These are phyloP conservation scores for Pterophyllum scalare DNA, from an alignment of 2,113 vertebrate species.

Conservation along the genomic window DNA sequence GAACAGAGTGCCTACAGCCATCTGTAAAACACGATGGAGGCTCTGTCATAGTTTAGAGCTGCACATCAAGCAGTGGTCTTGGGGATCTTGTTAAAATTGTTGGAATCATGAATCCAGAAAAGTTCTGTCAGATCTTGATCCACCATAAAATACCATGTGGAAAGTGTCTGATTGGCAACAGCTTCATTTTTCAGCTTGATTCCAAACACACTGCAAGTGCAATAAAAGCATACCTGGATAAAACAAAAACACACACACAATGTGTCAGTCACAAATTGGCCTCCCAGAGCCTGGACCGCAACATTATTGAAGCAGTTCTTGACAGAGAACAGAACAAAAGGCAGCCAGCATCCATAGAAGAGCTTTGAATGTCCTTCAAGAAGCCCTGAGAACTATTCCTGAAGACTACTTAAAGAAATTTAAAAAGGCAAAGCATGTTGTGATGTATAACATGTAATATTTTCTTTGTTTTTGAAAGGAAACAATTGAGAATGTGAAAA, in stretches of 20 bases:
- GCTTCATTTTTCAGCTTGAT: not conserved
- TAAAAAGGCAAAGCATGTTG: not conserved
- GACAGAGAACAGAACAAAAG: not conserved
- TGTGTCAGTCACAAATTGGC: not conserved
- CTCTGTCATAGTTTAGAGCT: no score
- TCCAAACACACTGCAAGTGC: not conserved
- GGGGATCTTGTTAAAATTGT: no score
- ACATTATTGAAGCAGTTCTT: not conserved
- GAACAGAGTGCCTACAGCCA: no score
- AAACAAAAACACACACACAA: not conserved
- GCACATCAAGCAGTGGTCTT: no score
- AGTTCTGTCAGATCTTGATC: no score
- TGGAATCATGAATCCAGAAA: no score
- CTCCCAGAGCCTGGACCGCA: not conserved
- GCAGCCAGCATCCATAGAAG: not conserved
- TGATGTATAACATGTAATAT: no score
- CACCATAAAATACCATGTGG: no score
- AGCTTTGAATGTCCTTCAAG: not conserved
- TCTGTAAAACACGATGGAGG: no score
- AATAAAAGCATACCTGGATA: not conserved
- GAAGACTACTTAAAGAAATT: not conserved
- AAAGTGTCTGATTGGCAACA: no score
- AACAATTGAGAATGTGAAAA: constrained; percentile 99
- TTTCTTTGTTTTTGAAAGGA: constrained; percentile 81
- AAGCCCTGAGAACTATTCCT: not conserved